phyloP scores from a whole-genome alignment of 2,888 invertebrate genomes.

The Linhomoeus sp. region DNA sequence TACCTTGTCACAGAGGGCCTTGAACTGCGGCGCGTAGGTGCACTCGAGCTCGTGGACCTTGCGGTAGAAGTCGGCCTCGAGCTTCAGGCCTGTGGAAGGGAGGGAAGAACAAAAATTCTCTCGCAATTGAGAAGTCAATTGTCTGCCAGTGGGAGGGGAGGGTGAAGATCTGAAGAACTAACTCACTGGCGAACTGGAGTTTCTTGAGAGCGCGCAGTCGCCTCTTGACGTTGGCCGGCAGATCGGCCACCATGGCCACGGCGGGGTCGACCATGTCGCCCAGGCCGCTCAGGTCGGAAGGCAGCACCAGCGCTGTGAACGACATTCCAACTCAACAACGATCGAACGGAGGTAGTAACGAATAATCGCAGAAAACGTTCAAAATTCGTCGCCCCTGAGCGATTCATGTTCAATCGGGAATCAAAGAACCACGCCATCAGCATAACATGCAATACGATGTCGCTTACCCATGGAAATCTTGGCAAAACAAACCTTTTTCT shows the following conservation, averaged over 20 bases:
- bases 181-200: constrained; percentile 11
- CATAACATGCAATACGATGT: no score
- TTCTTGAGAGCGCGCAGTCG: constrained; percentile 19
- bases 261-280: no score
- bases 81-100: constrained; percentile 41
- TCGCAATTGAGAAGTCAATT: background rate
- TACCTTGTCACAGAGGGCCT: constrained; percentile 59
- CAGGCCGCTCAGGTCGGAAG: no score
- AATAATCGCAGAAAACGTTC: no score
- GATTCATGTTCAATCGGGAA: no score
- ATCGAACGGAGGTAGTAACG: no score
- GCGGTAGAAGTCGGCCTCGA: constrained; percentile 78
- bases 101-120: constrained; percentile 57
- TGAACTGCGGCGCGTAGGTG: constrained; percentile 60
- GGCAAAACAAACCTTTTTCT: no score
- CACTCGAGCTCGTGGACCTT: constrained; percentile 81
- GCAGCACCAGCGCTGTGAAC: no score
- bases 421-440: no score
- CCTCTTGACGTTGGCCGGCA: constrained; percentile 7
- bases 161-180: background rate
- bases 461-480: no score
- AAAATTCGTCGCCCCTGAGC: no score
- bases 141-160: background rate
- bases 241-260: background rate
- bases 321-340: no score